Evolutionary conservation across 2,888 invertebrate species (phyloP), one percentile per base, ranked within the genome.

Genomic region (Pammene fasciana): DNA sequence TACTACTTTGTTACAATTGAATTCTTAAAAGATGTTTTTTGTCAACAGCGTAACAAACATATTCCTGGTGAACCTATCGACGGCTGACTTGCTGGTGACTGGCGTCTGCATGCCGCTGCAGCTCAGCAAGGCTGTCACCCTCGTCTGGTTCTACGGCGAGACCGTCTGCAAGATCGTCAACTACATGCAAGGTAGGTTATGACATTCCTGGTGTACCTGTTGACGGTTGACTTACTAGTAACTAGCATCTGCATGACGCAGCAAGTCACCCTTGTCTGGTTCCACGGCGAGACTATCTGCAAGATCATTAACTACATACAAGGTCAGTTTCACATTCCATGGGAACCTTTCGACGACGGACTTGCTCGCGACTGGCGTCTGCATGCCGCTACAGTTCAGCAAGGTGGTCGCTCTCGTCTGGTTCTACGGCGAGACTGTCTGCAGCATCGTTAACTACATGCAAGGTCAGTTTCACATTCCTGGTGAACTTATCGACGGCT

Each of bases 311-410:
- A n/a, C n/a, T n/a, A n/a, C n/a, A n/a, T n/a, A n/a, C n/a, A n/a
- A n/a, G n/a, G n/a, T n/a, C n/a, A n/a, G n/a, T 26, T 26, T 26
- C 2, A 26, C 26, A 26, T 26, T 26, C 26, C 26, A 4, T 26
- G 26, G 1, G 2, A 26, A 26, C 4, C 26, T 26, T 26, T 26
- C 26, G 26, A 26, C 26, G 26, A 26, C 26, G 26, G 26, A n/a
- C n/a, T n/a, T n/a, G n/a, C n/a, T n/a, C n/a, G n/a, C n/a, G n/a
- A n/a, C n/a, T 0, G 85, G 94, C 0, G 89, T 96, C 52, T 96
- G 96, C 80, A 96, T 96, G 95, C 96, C 96, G 0, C 94, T 94
- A 78, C 95, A 96, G 62, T 94, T 96, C 48, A 95, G 95, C 80
- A 94, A 94, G 74, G 95, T 95, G 0, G 94, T 96, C 75, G 95